phyloP scores from a whole-genome alignment of 2,113 vertebrate genomes.

The Gopherus evgoodei region DNA sequence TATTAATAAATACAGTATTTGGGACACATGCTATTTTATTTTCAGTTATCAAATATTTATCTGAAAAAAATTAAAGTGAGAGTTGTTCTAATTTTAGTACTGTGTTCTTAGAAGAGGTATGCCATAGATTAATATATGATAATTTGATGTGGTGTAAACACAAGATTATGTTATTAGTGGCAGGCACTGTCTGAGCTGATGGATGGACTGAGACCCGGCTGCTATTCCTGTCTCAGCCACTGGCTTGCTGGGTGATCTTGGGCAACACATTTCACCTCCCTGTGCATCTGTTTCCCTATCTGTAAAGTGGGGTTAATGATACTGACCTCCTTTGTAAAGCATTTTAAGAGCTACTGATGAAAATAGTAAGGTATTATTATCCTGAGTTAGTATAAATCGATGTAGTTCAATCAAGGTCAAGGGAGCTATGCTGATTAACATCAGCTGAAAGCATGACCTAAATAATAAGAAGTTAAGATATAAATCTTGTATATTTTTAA shows the following conservation, averaged over 20 bases:
- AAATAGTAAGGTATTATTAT: not conserved
- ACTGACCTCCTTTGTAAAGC: not conserved
- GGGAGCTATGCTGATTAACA: not conserved
- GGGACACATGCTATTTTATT: not conserved
- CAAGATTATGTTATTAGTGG: not conserved
- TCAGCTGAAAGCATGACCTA: not conserved
- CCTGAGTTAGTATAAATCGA: not conserved
- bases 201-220: not conserved
- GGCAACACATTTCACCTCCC: not conserved
- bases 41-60: not conserved
- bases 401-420: not conserved
- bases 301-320: not conserved
- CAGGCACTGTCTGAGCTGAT: not conserved
- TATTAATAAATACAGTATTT: not conserved
- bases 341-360: not conserved
- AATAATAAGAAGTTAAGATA: not conserved
- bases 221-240: not conserved
- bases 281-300: not conserved
- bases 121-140: not conserved
- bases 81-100: not conserved
- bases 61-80: not conserved
- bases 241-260: not conserved
- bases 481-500: not conserved
- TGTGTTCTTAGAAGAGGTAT: not conserved
- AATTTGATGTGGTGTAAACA: not conserved